Base-by-base conservation (phyloP, 2,113 vertebrate genomes). In the Urocolius indicus region DNA sequence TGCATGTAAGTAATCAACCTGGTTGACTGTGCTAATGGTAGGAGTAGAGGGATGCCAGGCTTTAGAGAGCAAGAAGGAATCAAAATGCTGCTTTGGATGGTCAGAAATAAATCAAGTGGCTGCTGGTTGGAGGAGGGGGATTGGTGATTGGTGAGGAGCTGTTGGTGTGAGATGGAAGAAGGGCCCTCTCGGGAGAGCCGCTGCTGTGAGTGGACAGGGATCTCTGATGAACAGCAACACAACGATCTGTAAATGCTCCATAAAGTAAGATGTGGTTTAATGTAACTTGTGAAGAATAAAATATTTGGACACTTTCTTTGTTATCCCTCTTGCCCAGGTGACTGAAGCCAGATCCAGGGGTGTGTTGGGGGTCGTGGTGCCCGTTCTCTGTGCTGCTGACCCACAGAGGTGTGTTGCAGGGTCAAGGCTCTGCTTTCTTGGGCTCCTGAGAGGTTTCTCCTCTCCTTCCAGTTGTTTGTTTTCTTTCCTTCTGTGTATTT, bases 231-330 rank as follows among this genome's bases (percentile, higher is more conserved):
- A 59, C 36, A 78, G 23, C 26, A 10, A 18, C 38, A 32, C 8
- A 43, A 20, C 0, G 16, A 41, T 73, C 63, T 92, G 79, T 67
- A 82, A 83, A 83, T 69, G 93, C 91, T 89, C 84, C 78, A 13
- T 87, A 22, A 75, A 84, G 72, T 93, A 36, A 29, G 11, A 45
- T 18, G 34, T 92, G 96, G 84, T 93, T 93, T 79, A 23, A n/a
- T 96, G 87, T 96, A 91, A 84, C n/a, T 82, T 76, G 92, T 94
- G 95, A 94, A 95, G 91, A 98, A 98, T 98, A 98, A 98, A 98
- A 49, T 73, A 65, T 94, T 69, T 95, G 62, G 86, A 92, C 92
- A 93, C 90, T 94, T 79, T 38, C 41, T n/a, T 68, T 30, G 57
- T 43, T 63, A 13, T 76, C 66, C 62, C 23, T 62, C 10, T 66